phyloP scores from a whole-genome alignment of 2,113 vertebrate species.

The Ciconia maguari region DNA sequence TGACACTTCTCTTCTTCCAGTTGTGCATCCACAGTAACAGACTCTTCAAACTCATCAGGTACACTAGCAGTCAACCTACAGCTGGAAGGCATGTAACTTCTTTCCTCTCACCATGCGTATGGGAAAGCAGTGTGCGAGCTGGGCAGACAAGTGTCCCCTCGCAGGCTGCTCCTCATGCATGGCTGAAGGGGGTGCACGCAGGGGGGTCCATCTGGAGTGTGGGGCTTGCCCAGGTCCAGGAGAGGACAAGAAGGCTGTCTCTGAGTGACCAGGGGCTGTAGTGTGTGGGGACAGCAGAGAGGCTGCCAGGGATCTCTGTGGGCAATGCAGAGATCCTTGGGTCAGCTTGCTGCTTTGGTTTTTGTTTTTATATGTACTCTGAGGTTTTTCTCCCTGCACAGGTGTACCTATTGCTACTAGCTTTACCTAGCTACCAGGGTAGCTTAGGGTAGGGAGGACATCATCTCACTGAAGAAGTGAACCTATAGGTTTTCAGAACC shows the following conservation, averaged over 20 bases:
- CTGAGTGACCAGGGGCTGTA: background rate
- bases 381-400: background rate
- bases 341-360: background rate
- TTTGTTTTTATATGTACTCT: background rate
- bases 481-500: background rate
- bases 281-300: background rate
- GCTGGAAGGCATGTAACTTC: accelerated
- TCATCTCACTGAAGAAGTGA: background rate
- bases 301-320: background rate
- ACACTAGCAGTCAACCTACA: background rate
- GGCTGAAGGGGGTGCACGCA: too few relatives aligned
- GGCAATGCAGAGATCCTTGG: too few relatives aligned
- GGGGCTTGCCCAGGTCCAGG: background rate
- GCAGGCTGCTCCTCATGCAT: background rate
- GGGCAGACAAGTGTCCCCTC: too few relatives aligned
- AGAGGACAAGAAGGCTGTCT: background rate
- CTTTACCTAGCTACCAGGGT: background rate
- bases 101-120: accelerated
- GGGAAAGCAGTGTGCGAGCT: background rate
- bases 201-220: background rate
- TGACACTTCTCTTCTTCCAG: background rate
- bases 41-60: background rate
- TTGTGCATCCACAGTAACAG: background rate
- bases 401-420: background rate
- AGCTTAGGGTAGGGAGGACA: background rate